phyloP scores from a whole-genome alignment of 2,797 vertebrate genomes.

The Spinibarbus caldwelli region DNA sequence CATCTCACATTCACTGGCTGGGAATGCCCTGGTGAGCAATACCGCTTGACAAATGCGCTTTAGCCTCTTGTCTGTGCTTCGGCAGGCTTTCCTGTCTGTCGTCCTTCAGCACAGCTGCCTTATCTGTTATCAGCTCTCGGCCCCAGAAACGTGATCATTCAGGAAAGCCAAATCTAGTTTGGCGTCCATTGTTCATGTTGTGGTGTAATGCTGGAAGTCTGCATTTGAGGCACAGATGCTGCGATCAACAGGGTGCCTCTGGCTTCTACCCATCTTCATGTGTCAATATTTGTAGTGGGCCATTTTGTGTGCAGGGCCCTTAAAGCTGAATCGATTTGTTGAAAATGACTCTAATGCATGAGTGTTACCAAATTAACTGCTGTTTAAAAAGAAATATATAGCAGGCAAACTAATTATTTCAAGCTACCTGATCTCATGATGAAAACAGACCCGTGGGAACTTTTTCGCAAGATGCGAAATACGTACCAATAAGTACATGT shows the following conservation, averaged over 20 bases:
- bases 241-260: constrained; percentile 67
- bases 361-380: background rate
- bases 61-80: constrained; percentile 56
- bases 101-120: constrained; percentile 36
- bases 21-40: too few relatives aligned
- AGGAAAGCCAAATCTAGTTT: constrained; percentile 23
- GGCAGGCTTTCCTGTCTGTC: constrained; percentile 42
- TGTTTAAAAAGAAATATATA: constrained; percentile 3
- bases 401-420: background rate
- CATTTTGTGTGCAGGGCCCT: constrained; percentile 66
- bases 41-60: constrained; percentile 54
- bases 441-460: too few relatives aligned
- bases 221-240: constrained; percentile 72
- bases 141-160: constrained; percentile 41
- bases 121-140: constrained; percentile 48
- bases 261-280: constrained; percentile 66
- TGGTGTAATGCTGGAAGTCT: constrained; percentile 16
- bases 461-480: too few relatives aligned
- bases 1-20: constrained; percentile 44
- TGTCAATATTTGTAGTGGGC: constrained; percentile 73
- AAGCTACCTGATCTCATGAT: too few relatives aligned
- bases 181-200: constrained; percentile 53
- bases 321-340: constrained; percentile 62
- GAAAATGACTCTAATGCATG: background rate
- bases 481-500: too few relatives aligned